Evolutionary conservation across 2,888 invertebrate species (phyloP).

Genomic region (Protodeltote pygarga): DNA sequence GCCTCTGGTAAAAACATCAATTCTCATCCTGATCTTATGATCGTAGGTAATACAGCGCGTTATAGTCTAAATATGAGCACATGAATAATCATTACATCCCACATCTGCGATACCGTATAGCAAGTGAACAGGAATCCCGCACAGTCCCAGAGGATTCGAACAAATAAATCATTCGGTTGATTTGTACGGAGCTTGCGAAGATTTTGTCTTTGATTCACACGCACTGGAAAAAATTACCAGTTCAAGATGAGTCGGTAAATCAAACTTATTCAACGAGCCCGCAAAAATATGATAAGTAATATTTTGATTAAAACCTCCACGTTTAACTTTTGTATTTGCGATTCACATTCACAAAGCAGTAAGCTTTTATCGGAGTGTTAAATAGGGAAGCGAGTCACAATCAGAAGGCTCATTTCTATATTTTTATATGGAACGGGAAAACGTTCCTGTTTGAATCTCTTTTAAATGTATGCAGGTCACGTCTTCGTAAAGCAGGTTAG

Average conservation of each 20-base stretch:
- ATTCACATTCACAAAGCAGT: slow-evolving; percentile 14
- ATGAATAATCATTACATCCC: slow-evolving; percentile 17
- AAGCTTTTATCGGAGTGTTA: slow-evolving; percentile 13
- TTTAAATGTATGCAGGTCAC: slow-evolving; percentile 70
- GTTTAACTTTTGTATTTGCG: slow-evolving; percentile 22
- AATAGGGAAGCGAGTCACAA: slow-evolving; percentile 26
- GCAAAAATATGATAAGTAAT: slow-evolving; percentile 35
- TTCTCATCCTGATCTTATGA: slow-evolving; percentile 26
- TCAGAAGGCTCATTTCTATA: slow-evolving; percentile 31
- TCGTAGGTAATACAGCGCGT: slow-evolving; percentile 10
- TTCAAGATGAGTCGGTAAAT: slow-evolving; percentile 33
- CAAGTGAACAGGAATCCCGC: slow-evolving; percentile 26
- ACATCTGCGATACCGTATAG: slow-evolving; percentile 16
- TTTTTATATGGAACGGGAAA: slow-evolving; percentile 35
- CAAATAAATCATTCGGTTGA: slow-evolving; percentile 44
- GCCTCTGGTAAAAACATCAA: not conserved
- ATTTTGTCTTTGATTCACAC: slow-evolving; percentile 28
- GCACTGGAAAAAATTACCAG: slow-evolving; percentile 29
- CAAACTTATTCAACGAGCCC: slow-evolving; percentile 12
- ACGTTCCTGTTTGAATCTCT: slow-evolving; percentile 46
- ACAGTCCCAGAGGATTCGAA: slow-evolving; percentile 21
- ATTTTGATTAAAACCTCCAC: slow-evolving; percentile 23
- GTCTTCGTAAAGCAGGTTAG: slow-evolving; percentile 67
- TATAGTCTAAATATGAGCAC: slow-evolving; percentile 19
- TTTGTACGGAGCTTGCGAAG: slow-evolving; percentile 33